Evolutionary conservation across 2,888 invertebrate genomes (phyloP).

Genomic region (Dendrolimus houi): DNA sequence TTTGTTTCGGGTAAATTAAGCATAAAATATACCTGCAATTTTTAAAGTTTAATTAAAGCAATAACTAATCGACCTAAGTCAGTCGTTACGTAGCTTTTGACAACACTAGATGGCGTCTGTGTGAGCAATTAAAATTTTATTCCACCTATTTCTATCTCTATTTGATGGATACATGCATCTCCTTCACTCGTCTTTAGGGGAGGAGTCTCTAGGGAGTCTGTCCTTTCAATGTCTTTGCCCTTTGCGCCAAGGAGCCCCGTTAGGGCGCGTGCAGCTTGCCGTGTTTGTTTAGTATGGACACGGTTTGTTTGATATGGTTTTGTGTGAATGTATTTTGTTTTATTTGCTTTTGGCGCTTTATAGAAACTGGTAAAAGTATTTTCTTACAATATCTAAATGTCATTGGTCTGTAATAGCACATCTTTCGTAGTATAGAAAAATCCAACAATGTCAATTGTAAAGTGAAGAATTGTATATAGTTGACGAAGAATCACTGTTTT

Average conservation of each 20-base stretch:
- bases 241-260: conserved; percentile 68
- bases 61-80: background rate
- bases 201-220: conserved; percentile 79
- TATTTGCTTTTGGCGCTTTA: conserved; percentile 3
- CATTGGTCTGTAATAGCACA: no score
- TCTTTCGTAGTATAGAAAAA: no score
- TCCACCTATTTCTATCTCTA: conserved; percentile 54
- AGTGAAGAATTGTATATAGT: no score
- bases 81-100: conserved; percentile 14
- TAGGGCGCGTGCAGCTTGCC: conserved; percentile 57
- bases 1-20: no score
- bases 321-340: conserved; percentile 13
- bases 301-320: conserved; percentile 28
- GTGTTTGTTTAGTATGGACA: conserved; percentile 45
- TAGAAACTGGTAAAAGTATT: no score
- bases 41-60: background rate
- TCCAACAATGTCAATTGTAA: no score
- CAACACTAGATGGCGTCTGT: conserved; percentile 43
- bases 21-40: background rate
- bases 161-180: conserved; percentile 46
- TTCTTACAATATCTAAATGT: no score
- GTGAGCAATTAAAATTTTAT: conserved; percentile 76
- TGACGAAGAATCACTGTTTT: no score
- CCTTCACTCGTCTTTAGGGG: conserved; percentile 66
- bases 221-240: conserved; percentile 79